These are phyloP conservation scores for Blastomussa wellsi DNA, from an alignment of 92 coral and sea anemone species.

Conservation along the genomic window DNA sequence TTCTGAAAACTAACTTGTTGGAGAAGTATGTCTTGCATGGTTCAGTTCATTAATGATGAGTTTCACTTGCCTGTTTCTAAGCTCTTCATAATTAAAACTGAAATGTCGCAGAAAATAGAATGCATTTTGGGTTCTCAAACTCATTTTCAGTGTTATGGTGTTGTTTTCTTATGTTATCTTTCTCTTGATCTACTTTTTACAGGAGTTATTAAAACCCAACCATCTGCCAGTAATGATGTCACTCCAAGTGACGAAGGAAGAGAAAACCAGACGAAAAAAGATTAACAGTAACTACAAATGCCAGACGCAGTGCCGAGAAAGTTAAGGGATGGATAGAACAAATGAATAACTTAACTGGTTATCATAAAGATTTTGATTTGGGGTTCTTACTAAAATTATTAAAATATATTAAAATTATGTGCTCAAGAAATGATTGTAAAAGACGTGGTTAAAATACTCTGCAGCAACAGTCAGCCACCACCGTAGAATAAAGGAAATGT, in stretches of 20 bases:
- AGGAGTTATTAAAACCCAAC: slow-evolving; percentile 23
- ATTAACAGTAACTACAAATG: neutral
- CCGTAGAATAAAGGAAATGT: neutral
- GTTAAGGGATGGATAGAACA: slow-evolving; percentile 1
- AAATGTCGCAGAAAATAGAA: too few species aligned
- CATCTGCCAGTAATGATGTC: slow-evolving; percentile 11
- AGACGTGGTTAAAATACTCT: neutral
- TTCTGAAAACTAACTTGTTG: too few species aligned
- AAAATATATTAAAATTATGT: too few species aligned
- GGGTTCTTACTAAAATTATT: neutral
- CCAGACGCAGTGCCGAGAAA: neutral
- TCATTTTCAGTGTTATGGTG: too few species aligned
- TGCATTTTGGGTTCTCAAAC: too few species aligned
- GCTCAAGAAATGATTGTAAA: neutral
- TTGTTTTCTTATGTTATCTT: neutral
- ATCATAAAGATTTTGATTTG: neutral
- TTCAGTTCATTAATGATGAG: too few species aligned
- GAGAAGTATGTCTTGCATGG: too few species aligned
- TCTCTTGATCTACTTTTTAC: neutral
- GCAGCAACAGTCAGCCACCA: neutral
- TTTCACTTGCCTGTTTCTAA: too few species aligned
- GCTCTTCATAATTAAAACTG: too few species aligned
- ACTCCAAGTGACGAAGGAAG: slow-evolving; percentile 22
- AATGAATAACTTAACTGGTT: slow-evolving; percentile 1
- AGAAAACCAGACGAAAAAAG: slow-evolving; percentile 19